Evolutionary conservation across 2,113 vertebrate species (phyloP).

Genomic region (Scomber scombrus): DNA sequence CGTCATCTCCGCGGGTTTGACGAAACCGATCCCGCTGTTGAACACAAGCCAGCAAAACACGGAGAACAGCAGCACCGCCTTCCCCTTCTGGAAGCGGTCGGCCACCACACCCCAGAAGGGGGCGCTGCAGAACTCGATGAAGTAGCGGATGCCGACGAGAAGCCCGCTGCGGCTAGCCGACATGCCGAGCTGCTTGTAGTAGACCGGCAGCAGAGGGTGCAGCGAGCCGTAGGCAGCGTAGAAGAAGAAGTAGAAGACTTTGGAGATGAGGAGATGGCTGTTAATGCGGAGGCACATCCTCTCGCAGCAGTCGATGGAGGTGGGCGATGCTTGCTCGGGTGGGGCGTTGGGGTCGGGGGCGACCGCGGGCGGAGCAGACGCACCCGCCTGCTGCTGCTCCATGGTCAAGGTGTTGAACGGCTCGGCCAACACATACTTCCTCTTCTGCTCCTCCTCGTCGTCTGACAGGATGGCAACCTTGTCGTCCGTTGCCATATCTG

Average conservation of each 20-base stretch:
- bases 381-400: slow-evolving; percentile 66
- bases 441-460: slow-evolving; percentile 96
- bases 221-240: slow-evolving; percentile 97
- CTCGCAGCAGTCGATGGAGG: slow-evolving; percentile 90
- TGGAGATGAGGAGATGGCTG: slow-evolving; percentile 93
- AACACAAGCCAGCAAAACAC: slow-evolving; percentile 97
- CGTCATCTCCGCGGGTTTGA: slow-evolving; percentile 91
- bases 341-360: not conserved
- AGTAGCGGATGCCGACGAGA: slow-evolving; percentile 96
- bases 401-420: slow-evolving; percentile 88
- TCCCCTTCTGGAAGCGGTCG: slow-evolving; percentile 95
- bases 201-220: slow-evolving; percentile 94
- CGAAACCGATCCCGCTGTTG: slow-evolving; percentile 95
- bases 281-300: slow-evolving; percentile 92
- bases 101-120: slow-evolving; percentile 98
- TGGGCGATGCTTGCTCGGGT: slow-evolving; percentile 46
- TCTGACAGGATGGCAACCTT: slow-evolving; percentile 96
- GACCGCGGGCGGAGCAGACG: slow-evolving; percentile 36
- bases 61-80: slow-evolving; percentile 93
- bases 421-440: slow-evolving; percentile 91
- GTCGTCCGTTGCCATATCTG: slow-evolving; percentile 93
- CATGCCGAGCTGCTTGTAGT: slow-evolving; percentile 98
- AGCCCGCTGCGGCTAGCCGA: slow-evolving; percentile 93
- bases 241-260: slow-evolving; percentile 99
- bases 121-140: slow-evolving; percentile 99